These are phyloP conservation scores for Orthonychiurus folsomi DNA, from an alignment of 2,888 invertebrate species.

Conservation along the genomic window DNA sequence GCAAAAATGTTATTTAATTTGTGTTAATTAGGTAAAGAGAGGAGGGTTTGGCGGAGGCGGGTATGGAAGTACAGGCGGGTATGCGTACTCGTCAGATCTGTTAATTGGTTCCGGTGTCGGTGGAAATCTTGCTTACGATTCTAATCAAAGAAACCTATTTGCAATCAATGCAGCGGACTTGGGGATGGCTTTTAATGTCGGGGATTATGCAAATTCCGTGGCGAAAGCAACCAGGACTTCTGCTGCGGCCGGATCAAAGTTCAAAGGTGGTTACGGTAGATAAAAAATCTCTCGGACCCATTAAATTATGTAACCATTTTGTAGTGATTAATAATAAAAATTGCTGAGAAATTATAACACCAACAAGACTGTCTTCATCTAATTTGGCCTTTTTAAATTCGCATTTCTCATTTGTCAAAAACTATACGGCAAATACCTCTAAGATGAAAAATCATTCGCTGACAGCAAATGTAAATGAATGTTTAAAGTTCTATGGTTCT, in stretches of 20 bases:
- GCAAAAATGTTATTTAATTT: no score
- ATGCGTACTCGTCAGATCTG: slow-evolving; percentile 23
- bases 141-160: slow-evolving; percentile 23
- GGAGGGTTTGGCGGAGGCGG: slow-evolving; percentile 25
- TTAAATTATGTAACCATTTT: no score
- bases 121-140: slow-evolving; percentile 25
- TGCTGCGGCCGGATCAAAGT: slow-evolving; percentile 28
- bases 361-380: no score
- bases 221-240: slow-evolving; percentile 21
- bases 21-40: slow-evolving; percentile 13
- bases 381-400: no score
- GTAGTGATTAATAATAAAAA: no score
- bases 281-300: neutral
- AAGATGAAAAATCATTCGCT: no score
- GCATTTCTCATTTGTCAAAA: no score
- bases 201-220: slow-evolving; percentile 21
- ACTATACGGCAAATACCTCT: no score
- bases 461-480: no score
- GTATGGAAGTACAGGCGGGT: slow-evolving; percentile 19
- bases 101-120: slow-evolving; percentile 24
- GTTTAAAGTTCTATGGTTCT: no score
- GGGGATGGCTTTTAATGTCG: slow-evolving; percentile 27
- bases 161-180: slow-evolving; percentile 23
- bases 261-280: slow-evolving; percentile 24
- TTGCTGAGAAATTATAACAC: no score